Evolutionary conservation across 2,888 invertebrate genomes (phyloP), one percentile per base, ranked within the genome.

Genomic region (Drosophila algonquin): DNA sequence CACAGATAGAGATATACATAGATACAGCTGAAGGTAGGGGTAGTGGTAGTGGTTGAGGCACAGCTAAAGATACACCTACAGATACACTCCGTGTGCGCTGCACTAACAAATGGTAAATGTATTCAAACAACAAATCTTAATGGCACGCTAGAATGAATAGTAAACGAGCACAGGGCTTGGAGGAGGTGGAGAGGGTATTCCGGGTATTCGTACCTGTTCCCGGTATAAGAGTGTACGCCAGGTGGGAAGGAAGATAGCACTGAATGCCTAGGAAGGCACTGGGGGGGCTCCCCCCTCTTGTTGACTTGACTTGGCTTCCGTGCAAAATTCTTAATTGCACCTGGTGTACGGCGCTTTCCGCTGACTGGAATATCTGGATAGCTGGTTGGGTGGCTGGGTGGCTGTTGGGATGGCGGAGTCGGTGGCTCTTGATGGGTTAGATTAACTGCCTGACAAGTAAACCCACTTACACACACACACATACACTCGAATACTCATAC

Each of bases 371-470:
- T 86, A 88, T 83, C 88, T 85, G 86, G 76, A 88, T 82, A 77
- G 53, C 30, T 30, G 30, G 18, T 7, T 7, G 27, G 27, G 1
- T 40, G 35, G 14, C 47, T 71, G 44, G 44, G 48, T 61, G 44
- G 54, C n/a, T 46, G 27, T 21, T 4, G 21, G 45, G n/a, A 45
- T 46, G 30, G 27, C 57, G 32, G 47, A 40, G n/a, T 40, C 14
- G 40, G 51, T 57, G 45, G 56, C 73, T 72, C 87, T 82, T 89
- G 89, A 89, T 86, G 86, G 85, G 72, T 89, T 81, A 90, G 90
- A 90, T 90, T 90, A 90, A 90, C 88, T 90, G 81, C 87, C 89
- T 90, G 91, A 88, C 90, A 90, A 81, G 80, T 82, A 82, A 82
- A 80, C 89, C 82, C 82, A 78, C 77, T 77, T 75, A 73, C 54